Conservation (phyloP, 2,888 invertebrate species). For the Pocota personata region DNA sequence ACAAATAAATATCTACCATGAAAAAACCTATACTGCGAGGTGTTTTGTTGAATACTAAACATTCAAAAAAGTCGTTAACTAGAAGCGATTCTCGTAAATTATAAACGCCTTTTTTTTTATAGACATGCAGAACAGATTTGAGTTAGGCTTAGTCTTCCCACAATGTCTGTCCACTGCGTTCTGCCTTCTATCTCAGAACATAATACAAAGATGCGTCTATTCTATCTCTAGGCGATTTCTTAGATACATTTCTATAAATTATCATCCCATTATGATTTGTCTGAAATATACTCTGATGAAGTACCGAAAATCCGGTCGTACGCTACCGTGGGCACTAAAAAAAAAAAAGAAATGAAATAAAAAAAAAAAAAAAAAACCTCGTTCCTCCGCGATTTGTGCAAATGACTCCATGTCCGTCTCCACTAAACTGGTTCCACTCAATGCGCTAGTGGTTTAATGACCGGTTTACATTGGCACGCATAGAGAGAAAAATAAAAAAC, state of each 20-base stretch:
- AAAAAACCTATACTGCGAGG: not conserved
- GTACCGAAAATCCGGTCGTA: conserved; percentile 49
- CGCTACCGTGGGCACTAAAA: conserved; percentile 40
- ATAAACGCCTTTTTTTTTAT: not conserved
- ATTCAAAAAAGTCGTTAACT: not conserved
- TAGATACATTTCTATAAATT: conserved; percentile 51
- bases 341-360: not conserved
- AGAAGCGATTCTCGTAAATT: not conserved
- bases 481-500: not conserved
- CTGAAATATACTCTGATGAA: conserved; percentile 27
- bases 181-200: not conserved
- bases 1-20: too few relatives aligned
- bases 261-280: conserved; percentile 41
- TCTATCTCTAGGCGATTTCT: conserved; percentile 32
- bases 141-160: conserved; percentile 4
- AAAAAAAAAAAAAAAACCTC: not conserved
- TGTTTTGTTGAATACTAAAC: not conserved
- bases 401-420: conserved; percentile 42
- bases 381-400: conserved; percentile 39
- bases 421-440: conserved; percentile 52
- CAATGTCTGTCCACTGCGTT: not conserved
- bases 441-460: conserved; percentile 56
- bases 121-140: not conserved
- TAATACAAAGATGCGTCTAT: not conserved
- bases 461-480: conserved; percentile 62